Percentiles rank a stretch among this genome's conserved stretches.
Conservation (phyloP, 2,888 invertebrate genomes). For the Pandemis cinnamomeana region DNA sequence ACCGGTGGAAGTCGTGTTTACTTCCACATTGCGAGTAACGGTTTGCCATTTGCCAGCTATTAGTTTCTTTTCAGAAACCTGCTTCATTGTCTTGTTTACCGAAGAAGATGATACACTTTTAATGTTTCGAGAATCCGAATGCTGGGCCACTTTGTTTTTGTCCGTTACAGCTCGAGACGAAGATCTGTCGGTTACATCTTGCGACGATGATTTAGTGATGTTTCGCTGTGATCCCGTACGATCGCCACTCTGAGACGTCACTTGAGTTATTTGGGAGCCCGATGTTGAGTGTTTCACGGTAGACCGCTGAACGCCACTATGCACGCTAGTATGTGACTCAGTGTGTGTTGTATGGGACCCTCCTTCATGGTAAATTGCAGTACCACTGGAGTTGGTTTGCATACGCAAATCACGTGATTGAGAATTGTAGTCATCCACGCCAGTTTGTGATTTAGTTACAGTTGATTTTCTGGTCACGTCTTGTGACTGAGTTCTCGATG, state of each 20-base stretch:
- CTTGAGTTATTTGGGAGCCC: slow-evolving; percentile 57
- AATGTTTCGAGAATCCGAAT: slow-evolving; percentile 61
- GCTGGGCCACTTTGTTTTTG: slow-evolving; percentile 58
- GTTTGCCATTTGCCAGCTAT: slow-evolving; percentile 79
- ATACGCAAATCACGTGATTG: slow-evolving; percentile 45
- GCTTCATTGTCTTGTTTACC: slow-evolving; percentile 79
- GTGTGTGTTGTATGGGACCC: slow-evolving; percentile 53
- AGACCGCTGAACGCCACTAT: slow-evolving; percentile 54
- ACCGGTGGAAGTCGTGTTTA: slow-evolving; percentile 69
- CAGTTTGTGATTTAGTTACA: slow-evolving; percentile 71
- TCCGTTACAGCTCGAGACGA: slow-evolving; percentile 57
- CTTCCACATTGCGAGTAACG: slow-evolving; percentile 87
- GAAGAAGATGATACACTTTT: slow-evolving; percentile 73
- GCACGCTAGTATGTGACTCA: slow-evolving; percentile 56
- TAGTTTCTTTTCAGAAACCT: slow-evolving; percentile 83
- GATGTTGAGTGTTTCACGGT: slow-evolving; percentile 56
- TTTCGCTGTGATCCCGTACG: slow-evolving; percentile 69
- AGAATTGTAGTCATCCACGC: slow-evolving; percentile 49
- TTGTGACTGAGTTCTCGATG: slow-evolving; percentile 45
- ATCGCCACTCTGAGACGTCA: slow-evolving; percentile 65
- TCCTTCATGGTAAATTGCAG: slow-evolving; percentile 53
- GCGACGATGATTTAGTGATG: slow-evolving; percentile 51
- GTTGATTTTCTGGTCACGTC: slow-evolving; percentile 70
- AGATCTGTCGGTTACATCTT: slow-evolving; percentile 58
- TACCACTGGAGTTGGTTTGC: slow-evolving; percentile 45